Percentiles rank a stretch among this genome's conserved stretches.
These are phyloP conservation scores for Poeciliopsis paucimaculata DNA, from an alignment of 2,797 vertebrate genomes.

Conservation along the genomic window DNA sequence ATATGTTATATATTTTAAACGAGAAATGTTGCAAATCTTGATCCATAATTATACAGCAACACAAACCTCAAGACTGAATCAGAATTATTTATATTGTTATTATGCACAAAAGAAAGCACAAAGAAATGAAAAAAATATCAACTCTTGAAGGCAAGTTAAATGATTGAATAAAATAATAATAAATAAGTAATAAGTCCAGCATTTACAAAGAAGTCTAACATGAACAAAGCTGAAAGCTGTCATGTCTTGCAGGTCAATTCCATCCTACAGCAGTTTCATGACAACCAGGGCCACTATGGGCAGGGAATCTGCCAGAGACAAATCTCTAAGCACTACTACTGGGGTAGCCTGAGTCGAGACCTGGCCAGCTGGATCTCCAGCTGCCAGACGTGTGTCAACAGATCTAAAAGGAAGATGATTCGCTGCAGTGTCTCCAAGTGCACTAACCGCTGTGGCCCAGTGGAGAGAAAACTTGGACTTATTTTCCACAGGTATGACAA, in stretches of 20 bases:
- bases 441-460: conserved; percentile 70
- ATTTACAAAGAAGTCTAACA: neutral
- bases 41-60: neutral
- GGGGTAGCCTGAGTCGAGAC: conserved; percentile 68
- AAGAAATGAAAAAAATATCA: no score
- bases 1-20: neutral
- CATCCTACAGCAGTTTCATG: conserved; percentile 69
- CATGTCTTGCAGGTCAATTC: conserved; percentile 55
- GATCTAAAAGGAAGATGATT: conserved; percentile 63
- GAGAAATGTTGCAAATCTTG: neutral
- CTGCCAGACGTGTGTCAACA: conserved; percentile 65
- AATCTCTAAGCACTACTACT: conserved; percentile 67
- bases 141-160: no score
- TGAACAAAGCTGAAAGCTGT: neutral
- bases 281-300: conserved; percentile 68
- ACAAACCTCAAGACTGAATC: neutral
- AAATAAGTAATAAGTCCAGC: neutral
- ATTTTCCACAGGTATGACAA: conserved; percentile 69
- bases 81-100: no score
- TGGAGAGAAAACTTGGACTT: conserved; percentile 70
- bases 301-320: conserved; percentile 58
- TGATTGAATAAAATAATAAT: no score
- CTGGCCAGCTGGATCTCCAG: conserved; percentile 69
- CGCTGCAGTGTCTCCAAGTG: conserved; percentile 72
- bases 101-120: no score